These are phyloP conservation scores for Athetis lepigone DNA, from an alignment of 2,888 invertebrate species.

Conservation along the genomic window DNA sequence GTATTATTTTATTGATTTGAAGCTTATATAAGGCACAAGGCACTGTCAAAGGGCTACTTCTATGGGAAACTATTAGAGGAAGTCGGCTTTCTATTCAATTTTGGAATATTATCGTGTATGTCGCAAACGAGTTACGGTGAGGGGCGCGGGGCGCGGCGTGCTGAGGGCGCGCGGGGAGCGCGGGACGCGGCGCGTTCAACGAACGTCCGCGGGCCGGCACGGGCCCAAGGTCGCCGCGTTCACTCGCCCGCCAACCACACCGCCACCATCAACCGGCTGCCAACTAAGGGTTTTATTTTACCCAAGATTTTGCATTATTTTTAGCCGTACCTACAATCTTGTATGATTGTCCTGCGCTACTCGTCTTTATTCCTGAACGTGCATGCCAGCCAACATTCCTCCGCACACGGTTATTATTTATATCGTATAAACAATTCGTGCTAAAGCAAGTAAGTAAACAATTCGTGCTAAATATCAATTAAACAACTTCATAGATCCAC, in stretches of 20 bases:
- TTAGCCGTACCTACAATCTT: conserved; percentile 54
- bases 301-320: conserved; percentile 66
- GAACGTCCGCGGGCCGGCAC: conserved; percentile 89
- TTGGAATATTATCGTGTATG: conserved; percentile 79
- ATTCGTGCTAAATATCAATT: conserved; percentile 42
- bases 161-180: conserved; percentile 56
- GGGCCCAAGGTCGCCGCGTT: conserved; percentile 88
- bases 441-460: no score
- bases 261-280: conserved; percentile 67
- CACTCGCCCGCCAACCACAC: conserved; percentile 75
- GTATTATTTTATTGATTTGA: conserved; percentile 20
- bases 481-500: conserved; percentile 46
- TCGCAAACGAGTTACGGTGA: conserved; percentile 83
- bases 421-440: conserved; percentile 39
- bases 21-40: not conserved
- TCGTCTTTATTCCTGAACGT: conserved; percentile 46
- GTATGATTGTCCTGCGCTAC: conserved; percentile 50
- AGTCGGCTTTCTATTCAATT: conserved; percentile 59
- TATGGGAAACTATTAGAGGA: conserved; percentile 17
- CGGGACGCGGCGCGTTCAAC: conserved; percentile 83
- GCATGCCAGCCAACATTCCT: conserved; percentile 52
- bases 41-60: not conserved
- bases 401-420: conserved; percentile 43
- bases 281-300: conserved; percentile 68
- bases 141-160: conserved; percentile 58